These are phyloP conservation scores for Eubucco bourcierii DNA, from an alignment of 2,113 vertebrate genomes.

Conservation along the genomic window DNA sequence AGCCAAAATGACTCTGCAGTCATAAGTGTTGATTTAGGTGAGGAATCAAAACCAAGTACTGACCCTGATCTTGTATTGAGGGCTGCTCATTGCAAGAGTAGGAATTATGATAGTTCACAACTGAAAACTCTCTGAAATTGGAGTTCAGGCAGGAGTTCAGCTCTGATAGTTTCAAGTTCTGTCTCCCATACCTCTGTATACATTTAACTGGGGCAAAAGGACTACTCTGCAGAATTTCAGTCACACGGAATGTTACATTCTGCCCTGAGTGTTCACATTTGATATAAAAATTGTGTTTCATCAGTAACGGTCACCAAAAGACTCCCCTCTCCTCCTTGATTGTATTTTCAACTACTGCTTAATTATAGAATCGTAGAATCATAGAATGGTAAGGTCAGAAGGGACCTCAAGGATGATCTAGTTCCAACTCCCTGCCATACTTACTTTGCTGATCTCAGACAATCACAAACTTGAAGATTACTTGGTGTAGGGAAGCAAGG, in stretches of 20 bases:
- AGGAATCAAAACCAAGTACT: neutral
- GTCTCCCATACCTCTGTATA: neutral
- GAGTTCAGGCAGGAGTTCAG: neutral
- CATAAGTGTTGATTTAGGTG: neutral
- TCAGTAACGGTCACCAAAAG: neutral
- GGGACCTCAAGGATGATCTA: too few relatives aligned
- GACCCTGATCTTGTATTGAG: neutral
- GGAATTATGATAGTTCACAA: neutral
- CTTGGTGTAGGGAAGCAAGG: neutral
- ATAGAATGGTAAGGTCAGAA: too few relatives aligned
- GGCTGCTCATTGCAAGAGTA: neutral
- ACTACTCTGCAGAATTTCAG: neutral
- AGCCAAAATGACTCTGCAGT: accelerated
- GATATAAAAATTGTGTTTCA: neutral
- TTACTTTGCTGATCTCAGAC: neutral
- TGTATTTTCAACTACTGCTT: neutral
- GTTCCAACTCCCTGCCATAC: too few relatives aligned
- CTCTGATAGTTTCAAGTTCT: neutral
- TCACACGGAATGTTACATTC: neutral
- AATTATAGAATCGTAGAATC: too few relatives aligned
- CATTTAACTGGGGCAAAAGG: neutral
- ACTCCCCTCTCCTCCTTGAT: neutral
- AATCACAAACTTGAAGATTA: neutral
- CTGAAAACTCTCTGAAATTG: neutral
- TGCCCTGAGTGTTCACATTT: neutral